Base-by-base conservation (phyloP, 2,113 vertebrate genomes). In the Hyaena hyaena region DNA sequence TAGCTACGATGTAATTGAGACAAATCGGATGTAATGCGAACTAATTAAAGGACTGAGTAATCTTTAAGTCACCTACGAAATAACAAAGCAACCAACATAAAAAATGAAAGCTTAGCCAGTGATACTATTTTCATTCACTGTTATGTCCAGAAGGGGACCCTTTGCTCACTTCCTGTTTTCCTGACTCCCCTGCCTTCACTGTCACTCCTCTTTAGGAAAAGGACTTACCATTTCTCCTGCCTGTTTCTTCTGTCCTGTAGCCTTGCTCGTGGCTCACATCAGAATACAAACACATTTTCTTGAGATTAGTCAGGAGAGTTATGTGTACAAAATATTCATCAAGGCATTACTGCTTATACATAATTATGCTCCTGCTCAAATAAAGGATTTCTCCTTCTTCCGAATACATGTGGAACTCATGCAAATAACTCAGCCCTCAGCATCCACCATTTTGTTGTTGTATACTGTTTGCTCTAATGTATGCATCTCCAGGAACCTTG, bases 201-300 rank as follows among this genome's bases (percentile, higher is more conserved):
- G 23, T 91, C 24, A 50, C 68, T 71, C 8, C 33, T 35, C 8
- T 0, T 24, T 35, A 53, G 82, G 39, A 0, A 35, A 80, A 53
- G 48, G 35, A 21, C 24, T 35, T 71, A 2, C 28, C 2, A 5
- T 63, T 91, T 82, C 53, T 68, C 23, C 48, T 19, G 17, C 76
- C 10, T 35, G 33, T 55, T 66, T 71, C 55, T 94, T 65, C 65
- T 69, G 17, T 53, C 50, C n/a, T 33, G 5, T 55, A 35, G 50
- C 24, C 31, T 35, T 87, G 73, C 45, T 31, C n/a, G 2, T 4
- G 63, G 21, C 80, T 95, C 73, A 90, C 19, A 12, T 68, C 12
- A 43, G 84, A 90, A 89, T 33, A 10, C 61, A 96, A 85, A 63
- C 80, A 79, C 74, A 50, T 79, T 90, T 89, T 50, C 66, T 50